Base-by-base conservation (phyloP, 2,113 vertebrate species). In the Turnix velox region DNA sequence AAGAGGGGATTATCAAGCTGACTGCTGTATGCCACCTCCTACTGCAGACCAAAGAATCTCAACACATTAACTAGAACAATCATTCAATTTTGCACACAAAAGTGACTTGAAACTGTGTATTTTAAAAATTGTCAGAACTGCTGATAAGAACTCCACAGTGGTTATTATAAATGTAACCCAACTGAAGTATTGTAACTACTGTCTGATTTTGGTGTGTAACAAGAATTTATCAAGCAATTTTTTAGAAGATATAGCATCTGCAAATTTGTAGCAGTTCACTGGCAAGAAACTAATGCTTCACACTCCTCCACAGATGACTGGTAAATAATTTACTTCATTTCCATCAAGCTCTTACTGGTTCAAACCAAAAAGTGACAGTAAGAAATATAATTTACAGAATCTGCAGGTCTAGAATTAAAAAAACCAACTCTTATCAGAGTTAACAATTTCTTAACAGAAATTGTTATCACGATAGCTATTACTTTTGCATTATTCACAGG, bases 211-310 rank as follows among this genome's bases (percentile, higher is more conserved):
- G 16, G 46, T 15, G 54, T 9, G 49, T 46, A 31, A 22, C 7
- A 25, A 75, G 49, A 42, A 66, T 58, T 54, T 11, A 90, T 66
- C 31, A 30, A 85, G 43, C 27, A 81, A 82, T 49, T 63, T 40
- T 55, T 40, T 20, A 45, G 42, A 40, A 85, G 90, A 80, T 1
- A 80, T 1, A 54, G 46, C 57, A 81, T 82, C 52, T 87, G 61
- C 71, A 92, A 61, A 79, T 68, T 66, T 54, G 1, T 63, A 92
- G 61, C 75, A 83, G 71, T 71, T 93, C 67, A 71, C 55, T 93
- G 92, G 51, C 59, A 90, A 77, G 72, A 86, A 93, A 90, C 65
- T 88, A 87, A 84, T 43, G 52, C 48, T 95, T 93, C 81, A 52
- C 61, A 94, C 85, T 91, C 75, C 85, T 63, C 68, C 59, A 48